Percentiles rank a stretch among this genome's conserved stretches.
Conservation (phyloP, 1,140 invertebrate species). For the Odontomachus brunneus region DNA sequence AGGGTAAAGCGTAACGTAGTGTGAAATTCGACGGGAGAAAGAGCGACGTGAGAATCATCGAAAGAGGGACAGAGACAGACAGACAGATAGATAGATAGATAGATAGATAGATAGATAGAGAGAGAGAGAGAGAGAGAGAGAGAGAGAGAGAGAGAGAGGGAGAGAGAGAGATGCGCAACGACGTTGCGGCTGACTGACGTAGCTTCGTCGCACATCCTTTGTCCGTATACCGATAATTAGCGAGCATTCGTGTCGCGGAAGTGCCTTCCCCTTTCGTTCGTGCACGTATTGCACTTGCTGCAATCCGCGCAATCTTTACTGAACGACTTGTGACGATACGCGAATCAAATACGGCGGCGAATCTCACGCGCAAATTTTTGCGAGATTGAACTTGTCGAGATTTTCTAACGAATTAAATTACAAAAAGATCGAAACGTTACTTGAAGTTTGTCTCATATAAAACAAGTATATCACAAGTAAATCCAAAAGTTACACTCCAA, state of each 20-base stretch:
- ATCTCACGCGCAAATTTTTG: background rate
- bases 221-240: slow-evolving; percentile 73
- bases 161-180: slow-evolving; percentile 4
- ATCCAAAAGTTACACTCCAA: too few species aligned
- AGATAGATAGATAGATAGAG: slow-evolving; percentile 42
- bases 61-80: background rate
- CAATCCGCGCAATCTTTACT: background rate
- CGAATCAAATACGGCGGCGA: background rate
- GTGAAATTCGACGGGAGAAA: slow-evolving; percentile 31
- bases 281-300: slow-evolving; percentile 27
- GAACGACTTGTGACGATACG: background rate
- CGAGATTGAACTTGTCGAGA: background rate
- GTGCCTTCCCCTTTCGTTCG: slow-evolving; percentile 36
- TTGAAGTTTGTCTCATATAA: too few species aligned
- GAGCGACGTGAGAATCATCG: background rate
- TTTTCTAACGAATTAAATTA: too few species aligned
- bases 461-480: too few species aligned
- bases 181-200: slow-evolving; percentile 43
- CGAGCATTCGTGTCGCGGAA: slow-evolving; percentile 72
- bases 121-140: slow-evolving; percentile 10
- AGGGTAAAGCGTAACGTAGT: background rate
- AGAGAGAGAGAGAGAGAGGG: slow-evolving; percentile 37
- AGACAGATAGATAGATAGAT: too few species aligned
- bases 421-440: too few species aligned
- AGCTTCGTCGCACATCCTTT: slow-evolving; percentile 3